Evolutionary conservation across 2,113 vertebrate genomes (phyloP).

Genomic region (Paradisaea rubra): DNA sequence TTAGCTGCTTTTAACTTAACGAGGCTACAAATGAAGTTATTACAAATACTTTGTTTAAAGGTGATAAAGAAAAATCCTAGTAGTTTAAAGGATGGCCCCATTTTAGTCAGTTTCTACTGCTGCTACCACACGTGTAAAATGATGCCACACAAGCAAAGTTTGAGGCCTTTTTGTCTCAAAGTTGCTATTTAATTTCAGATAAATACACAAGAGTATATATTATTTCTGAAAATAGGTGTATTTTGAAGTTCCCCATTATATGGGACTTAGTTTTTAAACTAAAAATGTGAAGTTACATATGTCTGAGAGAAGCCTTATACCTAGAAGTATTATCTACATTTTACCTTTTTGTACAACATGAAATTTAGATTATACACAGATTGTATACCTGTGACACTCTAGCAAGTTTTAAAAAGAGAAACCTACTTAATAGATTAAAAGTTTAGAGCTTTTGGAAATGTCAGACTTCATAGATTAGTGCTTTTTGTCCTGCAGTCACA

Average conservation of each 20-base stretch:
- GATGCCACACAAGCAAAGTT: constrained; percentile 23
- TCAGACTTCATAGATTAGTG: background rate
- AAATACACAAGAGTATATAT: constrained; percentile 66
- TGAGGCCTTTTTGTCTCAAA: constrained; percentile 33
- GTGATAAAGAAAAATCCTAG: background rate
- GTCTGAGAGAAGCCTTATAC: constrained; percentile 14
- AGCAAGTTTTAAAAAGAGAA: background rate
- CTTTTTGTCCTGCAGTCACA: background rate
- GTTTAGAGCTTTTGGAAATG: background rate
- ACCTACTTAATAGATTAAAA: background rate
- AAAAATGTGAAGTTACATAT: constrained; percentile 45
- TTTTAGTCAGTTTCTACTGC: constrained; percentile 40
- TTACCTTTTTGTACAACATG: background rate
- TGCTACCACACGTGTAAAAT: constrained; percentile 27
- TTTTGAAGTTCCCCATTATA: constrained; percentile 68
- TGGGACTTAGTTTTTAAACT: constrained; percentile 54
- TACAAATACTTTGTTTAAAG: background rate
- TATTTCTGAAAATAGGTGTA: constrained; percentile 56
- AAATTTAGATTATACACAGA: background rate
- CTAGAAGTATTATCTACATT: background rate
- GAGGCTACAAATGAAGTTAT: background rate
- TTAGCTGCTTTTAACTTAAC: background rate
- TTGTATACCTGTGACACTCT: background rate
- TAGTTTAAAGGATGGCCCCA: background rate
- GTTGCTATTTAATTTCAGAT: constrained; percentile 42